These are phyloP conservation scores for Brachionus calyciflorus DNA, from an alignment of 1,140 invertebrate genomes.

Conservation along the genomic window DNA sequence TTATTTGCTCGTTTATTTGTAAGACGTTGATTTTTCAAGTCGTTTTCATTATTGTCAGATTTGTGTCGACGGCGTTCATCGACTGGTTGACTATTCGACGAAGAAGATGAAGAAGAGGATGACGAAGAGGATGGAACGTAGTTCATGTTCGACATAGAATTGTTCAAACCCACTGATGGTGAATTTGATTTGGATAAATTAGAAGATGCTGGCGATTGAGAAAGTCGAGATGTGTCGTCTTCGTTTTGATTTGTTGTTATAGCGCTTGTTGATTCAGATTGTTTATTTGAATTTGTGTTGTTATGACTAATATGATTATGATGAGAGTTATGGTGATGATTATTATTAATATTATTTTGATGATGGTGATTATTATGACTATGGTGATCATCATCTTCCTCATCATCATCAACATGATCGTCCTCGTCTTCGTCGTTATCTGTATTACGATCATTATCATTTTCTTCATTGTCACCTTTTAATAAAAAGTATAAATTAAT, in stretches of 20 bases:
- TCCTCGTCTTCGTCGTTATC: constrained; percentile 33
- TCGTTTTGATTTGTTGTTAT: not conserved
- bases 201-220: constrained; percentile 21
- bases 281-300: no score
- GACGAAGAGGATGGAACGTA: constrained; percentile 29
- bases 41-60: constrained; percentile 9
- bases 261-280: no score
- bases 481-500: not conserved
- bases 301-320: no score
- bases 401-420: not conserved
- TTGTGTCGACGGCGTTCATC: constrained; percentile 18
- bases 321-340: constrained; percentile 3
- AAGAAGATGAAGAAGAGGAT: constrained; percentile 6
- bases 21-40: not conserved
- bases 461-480: not conserved
- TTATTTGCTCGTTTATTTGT: not conserved
- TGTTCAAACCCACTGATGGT: constrained; percentile 15
- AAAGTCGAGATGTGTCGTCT: constrained; percentile 10
- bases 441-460: constrained; percentile 17
- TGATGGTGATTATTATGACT: no score
- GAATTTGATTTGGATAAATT: constrained; percentile 36
- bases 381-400: constrained; percentile 5
- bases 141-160: constrained; percentile 32
- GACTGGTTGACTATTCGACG: not conserved
- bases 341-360: no score